Conservation (phyloP, 2,888 invertebrate genomes). For the Mythimna vitellina region DNA sequence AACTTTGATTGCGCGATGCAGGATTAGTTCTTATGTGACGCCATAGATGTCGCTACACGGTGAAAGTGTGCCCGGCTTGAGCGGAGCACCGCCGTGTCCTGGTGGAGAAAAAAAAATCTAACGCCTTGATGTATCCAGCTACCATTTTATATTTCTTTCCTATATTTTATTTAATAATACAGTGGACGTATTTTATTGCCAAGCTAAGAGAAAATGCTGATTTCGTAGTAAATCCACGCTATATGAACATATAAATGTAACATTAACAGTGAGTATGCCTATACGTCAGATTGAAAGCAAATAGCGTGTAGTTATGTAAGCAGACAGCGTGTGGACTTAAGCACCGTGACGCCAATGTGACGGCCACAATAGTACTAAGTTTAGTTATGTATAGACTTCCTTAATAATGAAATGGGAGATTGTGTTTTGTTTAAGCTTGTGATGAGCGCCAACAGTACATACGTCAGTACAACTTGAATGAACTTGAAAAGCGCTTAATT, state of each 20-base stretch:
- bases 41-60: too few species aligned
- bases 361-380: conserved; percentile 13
- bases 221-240: neutral
- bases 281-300: conserved; percentile 15
- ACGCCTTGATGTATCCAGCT: too few species aligned
- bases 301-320: conserved; percentile 20
- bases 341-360: conserved; percentile 30
- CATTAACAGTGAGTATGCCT: conserved; percentile 1
- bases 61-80: too few species aligned
- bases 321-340: conserved; percentile 11
- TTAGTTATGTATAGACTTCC: neutral
- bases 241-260: neutral
- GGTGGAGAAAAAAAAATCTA: too few species aligned
- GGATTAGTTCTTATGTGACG: too few species aligned
- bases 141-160: too few species aligned
- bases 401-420: neutral
- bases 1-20: too few species aligned
- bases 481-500: too few species aligned
- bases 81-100: too few species aligned
- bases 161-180: too few species aligned
- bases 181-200: too few species aligned
- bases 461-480: too few species aligned
- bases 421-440: neutral
- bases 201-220: neutral
- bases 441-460: neutral